Conservation (phyloP, 1,140 invertebrate genomes). For the Phymorhynchus buccinoides region DNA sequence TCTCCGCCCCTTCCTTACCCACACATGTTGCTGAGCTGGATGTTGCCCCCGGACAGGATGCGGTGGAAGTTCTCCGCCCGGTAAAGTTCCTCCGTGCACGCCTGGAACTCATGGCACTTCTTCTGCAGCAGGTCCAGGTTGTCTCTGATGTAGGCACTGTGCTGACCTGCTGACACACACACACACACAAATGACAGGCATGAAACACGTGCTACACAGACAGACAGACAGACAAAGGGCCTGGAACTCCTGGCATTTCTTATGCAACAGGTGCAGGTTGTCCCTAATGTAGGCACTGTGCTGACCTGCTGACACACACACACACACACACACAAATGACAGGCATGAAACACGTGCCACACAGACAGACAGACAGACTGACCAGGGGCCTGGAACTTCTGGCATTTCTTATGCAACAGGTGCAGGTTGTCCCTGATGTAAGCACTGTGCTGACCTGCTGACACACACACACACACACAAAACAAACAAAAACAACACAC, state of each 20-base stretch:
- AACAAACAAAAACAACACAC: no score
- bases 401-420: neutral
- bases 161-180: neutral
- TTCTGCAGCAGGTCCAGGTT: neutral
- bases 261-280: neutral
- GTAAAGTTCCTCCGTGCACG: slow-evolving; percentile 5
- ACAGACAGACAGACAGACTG: neutral
- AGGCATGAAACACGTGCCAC: neutral
- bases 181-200: no score
- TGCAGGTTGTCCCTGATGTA: neutral
- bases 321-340: no score
- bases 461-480: no score
- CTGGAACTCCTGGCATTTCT: slow-evolving; percentile 10
- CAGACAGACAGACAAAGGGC: neutral
- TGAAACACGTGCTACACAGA: neutral
- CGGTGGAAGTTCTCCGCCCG: slow-evolving; percentile 21
- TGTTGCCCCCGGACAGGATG: neutral
- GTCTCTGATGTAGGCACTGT: neutral
- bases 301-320: neutral
- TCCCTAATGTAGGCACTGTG: neutral
- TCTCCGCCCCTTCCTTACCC: no score
- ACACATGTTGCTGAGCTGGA: slow-evolving; percentile 27
- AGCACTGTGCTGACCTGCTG: neutral
- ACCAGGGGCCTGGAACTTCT: neutral
- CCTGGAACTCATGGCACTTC: slow-evolving; percentile 4